Evolutionary conservation across 35 echinoderm and acorn worm species (phyloP).

Genomic region (Hemicentrotus pulcherrimus): DNA sequence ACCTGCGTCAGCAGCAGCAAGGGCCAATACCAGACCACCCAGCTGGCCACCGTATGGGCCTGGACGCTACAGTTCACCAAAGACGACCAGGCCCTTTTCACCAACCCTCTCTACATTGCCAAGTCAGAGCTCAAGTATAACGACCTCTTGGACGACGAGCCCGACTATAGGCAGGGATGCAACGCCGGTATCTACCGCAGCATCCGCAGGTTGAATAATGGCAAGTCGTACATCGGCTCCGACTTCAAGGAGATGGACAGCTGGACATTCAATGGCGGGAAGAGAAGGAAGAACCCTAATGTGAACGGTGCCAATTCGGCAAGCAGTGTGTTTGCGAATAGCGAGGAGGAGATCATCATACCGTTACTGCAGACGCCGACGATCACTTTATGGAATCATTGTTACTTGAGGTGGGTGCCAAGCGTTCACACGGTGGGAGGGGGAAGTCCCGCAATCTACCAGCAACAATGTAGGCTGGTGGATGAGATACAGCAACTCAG

Average conservation of each 20-base stretch:
- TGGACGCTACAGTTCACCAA: slow-evolving; percentile 94
- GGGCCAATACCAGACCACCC: slow-evolving; percentile 50
- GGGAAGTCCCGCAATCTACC: slow-evolving; percentile 69
- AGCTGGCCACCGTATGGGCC: slow-evolving; percentile 88
- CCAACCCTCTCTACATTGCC: slow-evolving; percentile 87
- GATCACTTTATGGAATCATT: slow-evolving; percentile 94
- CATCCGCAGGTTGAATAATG: slow-evolving; percentile 52
- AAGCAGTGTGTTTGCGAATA: slow-evolving; percentile 31
- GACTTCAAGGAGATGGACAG: slow-evolving; percentile 51
- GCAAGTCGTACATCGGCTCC: slow-evolving; percentile 38
- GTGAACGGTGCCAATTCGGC: slow-evolving; percentile 72
- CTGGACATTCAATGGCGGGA: slow-evolving; percentile 44
- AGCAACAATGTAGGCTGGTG: slow-evolving; percentile 90
- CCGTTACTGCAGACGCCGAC: slow-evolving; percentile 60
- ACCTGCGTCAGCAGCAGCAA: slow-evolving; percentile 41
- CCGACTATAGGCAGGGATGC: slow-evolving; percentile 62
- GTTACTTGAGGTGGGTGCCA: slow-evolving; percentile 90
- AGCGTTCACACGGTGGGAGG: slow-evolving; percentile 90
- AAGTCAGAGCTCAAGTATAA: slow-evolving; percentile 67
- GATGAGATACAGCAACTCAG: slow-evolving; percentile 93
- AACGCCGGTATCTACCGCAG: slow-evolving; percentile 72
- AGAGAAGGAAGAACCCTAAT: slow-evolving; percentile 55
- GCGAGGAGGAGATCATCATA: slow-evolving; percentile 58
- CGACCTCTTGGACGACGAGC: slow-evolving; percentile 44
- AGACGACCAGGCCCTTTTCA: slow-evolving; percentile 90